phyloP scores from a whole-genome alignment of 2,888 invertebrate genomes.

The Cataglyphis albicans region DNA sequence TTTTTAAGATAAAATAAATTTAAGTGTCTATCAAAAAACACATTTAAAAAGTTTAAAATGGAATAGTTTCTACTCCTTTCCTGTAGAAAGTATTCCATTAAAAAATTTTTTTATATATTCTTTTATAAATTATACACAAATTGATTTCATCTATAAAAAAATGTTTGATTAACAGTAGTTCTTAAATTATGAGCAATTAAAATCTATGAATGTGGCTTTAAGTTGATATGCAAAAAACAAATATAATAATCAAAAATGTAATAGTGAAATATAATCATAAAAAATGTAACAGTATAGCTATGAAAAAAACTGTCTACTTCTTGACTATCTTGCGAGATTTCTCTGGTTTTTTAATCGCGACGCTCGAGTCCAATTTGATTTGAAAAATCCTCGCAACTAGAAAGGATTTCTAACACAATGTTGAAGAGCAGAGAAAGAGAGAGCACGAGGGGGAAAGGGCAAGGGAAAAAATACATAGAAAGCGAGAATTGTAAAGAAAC shows the following conservation, averaged over 20 bases:
- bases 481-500: constrained; percentile 19
- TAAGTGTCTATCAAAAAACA: too few species aligned
- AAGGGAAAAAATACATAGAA: neutral
- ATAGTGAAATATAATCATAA: neutral
- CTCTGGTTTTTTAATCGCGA: neutral
- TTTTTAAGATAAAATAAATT: too few species aligned
- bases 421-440: constrained; percentile 1
- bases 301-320: neutral
- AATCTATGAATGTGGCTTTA: neutral
- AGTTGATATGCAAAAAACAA: neutral
- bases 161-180: neutral
- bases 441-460: neutral
- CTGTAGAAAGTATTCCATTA: neutral
- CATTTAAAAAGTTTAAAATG: too few species aligned
- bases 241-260: neutral
- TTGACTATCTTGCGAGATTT: neutral
- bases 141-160: neutral
- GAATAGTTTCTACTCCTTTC: neutral
- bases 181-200: neutral
- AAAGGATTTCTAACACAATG: constrained; percentile 15
- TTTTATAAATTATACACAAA: neutral
- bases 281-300: neutral
- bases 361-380: neutral
- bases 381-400: constrained; percentile 12
- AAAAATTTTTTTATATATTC: neutral